Evolutionary conservation across 2,888 invertebrate genomes (phyloP), one percentile per base, ranked within the genome.

Genomic region (Latrodectus elegans): DNA sequence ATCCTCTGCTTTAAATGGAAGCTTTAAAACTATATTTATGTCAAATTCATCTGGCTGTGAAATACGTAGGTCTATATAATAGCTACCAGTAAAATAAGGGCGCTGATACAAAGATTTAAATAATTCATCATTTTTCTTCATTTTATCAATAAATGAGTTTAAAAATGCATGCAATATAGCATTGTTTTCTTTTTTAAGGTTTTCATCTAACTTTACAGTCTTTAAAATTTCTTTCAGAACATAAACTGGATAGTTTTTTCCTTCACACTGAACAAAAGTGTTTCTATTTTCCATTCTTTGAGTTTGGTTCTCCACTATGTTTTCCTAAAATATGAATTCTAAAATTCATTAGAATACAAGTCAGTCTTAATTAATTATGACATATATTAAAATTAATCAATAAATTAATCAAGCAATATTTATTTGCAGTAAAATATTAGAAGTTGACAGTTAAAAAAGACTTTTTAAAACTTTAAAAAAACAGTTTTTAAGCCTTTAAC

Each of bases 161-260:
- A 88, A n/a, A 60, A 88, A 88, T 10, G 68, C 72, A 76, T 85
- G 65, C 8, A 89, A 77, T 15, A 89, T 80, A 68, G 64, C 53
- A 55, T 89, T 87, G 22, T 89, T 89, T 77, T 71, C 51, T 72
- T 78, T 85, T 6, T 52, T 73, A 26, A 82, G 73, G 2, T 72
- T 55, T 51, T 81, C 82, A 75, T 88, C 70, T 10, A 88, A 49
- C 49, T 84, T 88, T 4, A 75, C 72, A 52, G 22, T 64, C 52
- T 11, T 75, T 67, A 81, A 60, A 76, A 88, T 79, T 80, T 88
- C 80, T 71, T 93, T 90, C 98, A 94, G 91, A 97, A 91, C 90
- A 95, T 94, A 91, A 96, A 95, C 92, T 60, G 38, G 38, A 38
- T 38, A 38, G 38, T 38, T 38, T 4, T 6, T 38, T 38, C 38